A percentile compares a stretch with the other conserved stretches of the same genome.
These are phyloP conservation scores for Planococcus citri DNA, from an alignment of 1,140 invertebrate genomes.

Conservation along the genomic window DNA sequence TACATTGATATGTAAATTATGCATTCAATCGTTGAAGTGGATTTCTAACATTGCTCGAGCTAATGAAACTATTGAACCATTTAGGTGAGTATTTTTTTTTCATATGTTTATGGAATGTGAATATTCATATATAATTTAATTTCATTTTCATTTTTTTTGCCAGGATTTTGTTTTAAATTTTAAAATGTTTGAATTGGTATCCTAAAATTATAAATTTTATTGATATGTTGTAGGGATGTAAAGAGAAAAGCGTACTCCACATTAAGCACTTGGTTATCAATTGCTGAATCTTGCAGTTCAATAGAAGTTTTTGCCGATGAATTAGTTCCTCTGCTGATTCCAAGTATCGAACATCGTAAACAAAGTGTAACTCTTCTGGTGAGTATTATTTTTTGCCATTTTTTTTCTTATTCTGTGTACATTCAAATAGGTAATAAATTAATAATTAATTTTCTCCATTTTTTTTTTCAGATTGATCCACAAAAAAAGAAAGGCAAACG, in stretches of 20 bases:
- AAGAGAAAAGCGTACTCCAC: neutral
- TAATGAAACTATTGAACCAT: neutral
- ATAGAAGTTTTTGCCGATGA: neutral
- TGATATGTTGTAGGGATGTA: neutral
- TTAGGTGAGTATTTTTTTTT: too few relatives aligned
- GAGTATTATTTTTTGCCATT: neutral
- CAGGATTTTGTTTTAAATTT: too few relatives aligned
- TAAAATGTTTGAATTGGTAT: too few relatives aligned
- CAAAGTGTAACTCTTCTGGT: neutral
- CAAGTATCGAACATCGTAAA: neutral
- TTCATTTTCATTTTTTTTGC: too few relatives aligned
- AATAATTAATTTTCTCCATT: neutral
- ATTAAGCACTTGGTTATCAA: neutral
- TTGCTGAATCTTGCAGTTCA: neutral
- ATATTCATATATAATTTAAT: too few relatives aligned
- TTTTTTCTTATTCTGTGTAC: neutral
- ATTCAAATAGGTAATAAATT: neutral
- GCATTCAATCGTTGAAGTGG: neutral
- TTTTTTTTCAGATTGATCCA: neutral
- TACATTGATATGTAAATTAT: neutral
- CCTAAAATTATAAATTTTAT: neutral
- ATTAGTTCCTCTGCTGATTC: neutral
- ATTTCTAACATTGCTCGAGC: neutral
- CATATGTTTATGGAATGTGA: too few relatives aligned
- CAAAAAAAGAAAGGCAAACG: neutral